phyloP scores from a whole-genome alignment of 2,888 invertebrate species.

The Siphlonurus alternatus region DNA sequence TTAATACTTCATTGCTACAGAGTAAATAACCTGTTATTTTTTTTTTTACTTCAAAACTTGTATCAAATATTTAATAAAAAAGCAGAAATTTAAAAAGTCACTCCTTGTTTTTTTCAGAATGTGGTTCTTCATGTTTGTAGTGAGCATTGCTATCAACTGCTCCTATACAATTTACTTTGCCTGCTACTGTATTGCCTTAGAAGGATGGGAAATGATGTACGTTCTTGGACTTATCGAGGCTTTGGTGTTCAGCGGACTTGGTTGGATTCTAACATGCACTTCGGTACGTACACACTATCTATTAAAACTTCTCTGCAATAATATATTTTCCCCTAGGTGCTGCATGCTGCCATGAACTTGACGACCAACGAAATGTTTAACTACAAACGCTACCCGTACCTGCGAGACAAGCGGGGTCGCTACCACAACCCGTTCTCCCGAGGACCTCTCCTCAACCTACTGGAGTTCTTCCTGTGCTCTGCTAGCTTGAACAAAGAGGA shows the following conservation, averaged over 20 bases:
- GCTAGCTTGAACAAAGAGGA: constrained; percentile 54
- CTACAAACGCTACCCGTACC: constrained; percentile 76
- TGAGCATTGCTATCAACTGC: constrained; percentile 75
- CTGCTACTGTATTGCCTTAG: constrained; percentile 66
- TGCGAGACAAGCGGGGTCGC: constrained; percentile 72
- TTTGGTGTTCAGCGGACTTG: constrained; percentile 66
- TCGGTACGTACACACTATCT: constrained; percentile 56
- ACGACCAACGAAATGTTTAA: constrained; percentile 94
- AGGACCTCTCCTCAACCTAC: constrained; percentile 67
- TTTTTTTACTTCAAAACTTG: too few relatives aligned
- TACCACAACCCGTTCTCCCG: constrained; percentile 87
- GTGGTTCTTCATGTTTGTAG: constrained; percentile 84
- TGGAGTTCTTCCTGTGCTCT: constrained; percentile 79
- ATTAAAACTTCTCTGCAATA: neutral
- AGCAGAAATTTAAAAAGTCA: too few relatives aligned
- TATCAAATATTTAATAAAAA: too few relatives aligned
- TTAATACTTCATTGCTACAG: too few relatives aligned
- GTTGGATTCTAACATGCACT: constrained; percentile 75
- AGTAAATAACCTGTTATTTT: too few relatives aligned
- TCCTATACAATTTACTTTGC: constrained; percentile 77
- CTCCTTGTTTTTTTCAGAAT: too few relatives aligned
- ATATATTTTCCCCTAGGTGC: constrained; percentile 42
- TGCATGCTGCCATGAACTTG: constrained; percentile 83
- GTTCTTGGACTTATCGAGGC: constrained; percentile 68
- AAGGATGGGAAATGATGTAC: constrained; percentile 72